Evolutionary conservation across 2,113 vertebrate species (phyloP).

Genomic region (Channa maculata): DNA sequence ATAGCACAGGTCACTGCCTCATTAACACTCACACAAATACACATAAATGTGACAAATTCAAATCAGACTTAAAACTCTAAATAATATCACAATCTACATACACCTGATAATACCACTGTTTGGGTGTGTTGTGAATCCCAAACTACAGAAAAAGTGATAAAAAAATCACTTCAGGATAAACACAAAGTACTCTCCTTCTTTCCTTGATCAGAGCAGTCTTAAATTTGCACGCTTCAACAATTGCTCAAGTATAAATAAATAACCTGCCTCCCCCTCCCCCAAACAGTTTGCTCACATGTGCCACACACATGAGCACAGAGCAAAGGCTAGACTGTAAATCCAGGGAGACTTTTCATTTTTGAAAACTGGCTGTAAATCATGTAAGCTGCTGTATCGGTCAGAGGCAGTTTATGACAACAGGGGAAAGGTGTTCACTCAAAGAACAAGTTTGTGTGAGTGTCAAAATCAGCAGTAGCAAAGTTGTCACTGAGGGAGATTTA

Average conservation of each 20-base stretch:
- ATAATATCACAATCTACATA: slow-evolving; percentile 5
- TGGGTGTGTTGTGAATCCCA: neutral
- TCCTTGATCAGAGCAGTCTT: neutral
- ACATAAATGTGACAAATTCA: slow-evolving; percentile 68
- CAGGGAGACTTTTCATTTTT: slow-evolving; percentile 47
- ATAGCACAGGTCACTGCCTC: slow-evolving; percentile 85
- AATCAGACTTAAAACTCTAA: slow-evolving; percentile 41
- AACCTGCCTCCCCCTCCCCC: slow-evolving; percentile 27
- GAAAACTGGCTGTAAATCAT: slow-evolving; percentile 58
- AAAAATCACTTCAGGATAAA: neutral
- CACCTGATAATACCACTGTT: neutral
- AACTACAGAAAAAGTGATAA: neutral
- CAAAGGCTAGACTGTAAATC: slow-evolving; percentile 59
- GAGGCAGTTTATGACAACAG: slow-evolving; percentile 62
- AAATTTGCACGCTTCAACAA: slow-evolving; percentile 40
- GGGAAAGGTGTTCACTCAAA: slow-evolving; percentile 79
- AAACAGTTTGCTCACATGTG: slow-evolving; percentile 7
- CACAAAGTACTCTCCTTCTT: neutral
- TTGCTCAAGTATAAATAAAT: slow-evolving; percentile 68
- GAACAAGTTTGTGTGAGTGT: slow-evolving; percentile 67
- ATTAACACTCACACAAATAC: slow-evolving; percentile 78
- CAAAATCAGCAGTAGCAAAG: slow-evolving; percentile 20
- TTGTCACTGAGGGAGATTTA: slow-evolving; percentile 34
- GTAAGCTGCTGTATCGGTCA: slow-evolving; percentile 64
- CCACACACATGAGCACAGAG: slow-evolving; percentile 11